These are phyloP conservation scores for Falco concolor DNA, from an alignment of 2,797 vertebrate species.

Conservation along the genomic window DNA sequence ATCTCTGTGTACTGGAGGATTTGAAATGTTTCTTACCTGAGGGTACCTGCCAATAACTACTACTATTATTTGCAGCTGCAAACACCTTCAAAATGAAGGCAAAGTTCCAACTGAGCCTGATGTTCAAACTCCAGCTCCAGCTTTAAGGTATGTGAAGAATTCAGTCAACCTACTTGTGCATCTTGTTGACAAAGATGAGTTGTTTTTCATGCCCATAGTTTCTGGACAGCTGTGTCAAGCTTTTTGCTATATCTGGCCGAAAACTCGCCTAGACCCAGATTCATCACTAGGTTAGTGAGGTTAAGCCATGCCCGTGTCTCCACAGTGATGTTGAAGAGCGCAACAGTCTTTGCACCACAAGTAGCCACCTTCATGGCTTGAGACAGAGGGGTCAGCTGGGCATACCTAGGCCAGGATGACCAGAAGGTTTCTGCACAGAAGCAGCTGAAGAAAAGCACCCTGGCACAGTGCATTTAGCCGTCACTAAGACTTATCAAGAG, in stretches of 20 bases:
- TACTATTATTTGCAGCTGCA: conserved; percentile 10
- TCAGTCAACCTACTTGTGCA: not conserved
- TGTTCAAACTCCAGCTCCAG: not conserved
- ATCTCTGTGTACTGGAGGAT: not conserved
- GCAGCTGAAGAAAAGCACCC: not conserved
- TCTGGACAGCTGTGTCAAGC: not conserved
- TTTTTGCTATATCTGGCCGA: not conserved
- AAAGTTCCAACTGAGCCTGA: not conserved
- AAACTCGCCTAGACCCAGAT: not conserved
- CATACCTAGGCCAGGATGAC: not conserved
- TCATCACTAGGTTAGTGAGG: not conserved
- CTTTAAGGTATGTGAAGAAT: not conserved
- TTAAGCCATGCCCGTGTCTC: not conserved
- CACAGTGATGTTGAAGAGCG: not conserved
- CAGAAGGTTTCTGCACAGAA: not conserved
- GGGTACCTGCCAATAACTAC: conserved; percentile 5
- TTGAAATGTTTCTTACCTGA: conserved; percentile 51
- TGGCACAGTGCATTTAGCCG: not conserved
- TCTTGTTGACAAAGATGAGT: not conserved
- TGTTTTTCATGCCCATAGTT: not conserved
- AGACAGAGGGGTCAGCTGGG: not conserved
- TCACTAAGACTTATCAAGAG: not conserved
- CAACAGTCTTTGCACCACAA: not conserved
- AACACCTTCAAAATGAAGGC: conserved; percentile 14
- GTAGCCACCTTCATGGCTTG: not conserved